Conservation (phyloP, 23 tunicate species). For the Phallusia fumigata region DNA sequence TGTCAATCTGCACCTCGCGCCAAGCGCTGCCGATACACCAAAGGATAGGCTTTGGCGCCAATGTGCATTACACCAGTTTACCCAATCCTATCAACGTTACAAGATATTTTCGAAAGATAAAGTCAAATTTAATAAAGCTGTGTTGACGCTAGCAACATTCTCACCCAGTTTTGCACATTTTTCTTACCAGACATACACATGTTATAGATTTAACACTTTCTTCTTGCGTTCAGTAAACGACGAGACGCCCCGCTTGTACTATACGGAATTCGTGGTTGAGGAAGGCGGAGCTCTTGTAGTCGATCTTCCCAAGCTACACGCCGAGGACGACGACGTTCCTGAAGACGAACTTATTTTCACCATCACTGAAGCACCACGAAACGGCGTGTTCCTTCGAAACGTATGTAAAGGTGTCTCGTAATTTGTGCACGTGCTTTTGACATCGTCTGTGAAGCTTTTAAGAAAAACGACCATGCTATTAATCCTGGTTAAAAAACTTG, state of each 20-base stretch:
- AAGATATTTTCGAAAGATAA: no score
- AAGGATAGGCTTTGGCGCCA: not conserved
- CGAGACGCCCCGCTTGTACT: conserved; percentile 70
- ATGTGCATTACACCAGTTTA: not conserved
- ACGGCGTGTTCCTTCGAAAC: conserved; percentile 61
- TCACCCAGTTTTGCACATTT: not conserved
- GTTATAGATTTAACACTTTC: not conserved
- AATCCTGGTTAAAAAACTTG: no score
- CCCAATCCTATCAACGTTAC: no score
- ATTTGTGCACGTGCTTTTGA: no score
- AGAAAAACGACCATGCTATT: no score
- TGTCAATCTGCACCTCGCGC: conserved; percentile 5
- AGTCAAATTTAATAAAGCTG: no score
- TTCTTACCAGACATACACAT: not conserved
- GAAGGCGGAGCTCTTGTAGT: conserved; percentile 83
- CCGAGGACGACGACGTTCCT: conserved; percentile 87
- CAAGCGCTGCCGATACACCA: not conserved
- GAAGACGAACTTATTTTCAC: conserved; percentile 79
- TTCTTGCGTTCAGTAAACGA: conserved; percentile 69
- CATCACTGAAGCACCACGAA: conserved; percentile 58
- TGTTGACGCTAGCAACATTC: no score
- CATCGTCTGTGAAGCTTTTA: no score
- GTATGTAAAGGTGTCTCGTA: conserved; percentile 14
- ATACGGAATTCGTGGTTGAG: conserved; percentile 87
- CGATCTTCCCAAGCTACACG: conserved; percentile 69